phyloP scores from a whole-genome alignment of 2,888 invertebrate genomes.

The Caenorhabditis sinica region DNA sequence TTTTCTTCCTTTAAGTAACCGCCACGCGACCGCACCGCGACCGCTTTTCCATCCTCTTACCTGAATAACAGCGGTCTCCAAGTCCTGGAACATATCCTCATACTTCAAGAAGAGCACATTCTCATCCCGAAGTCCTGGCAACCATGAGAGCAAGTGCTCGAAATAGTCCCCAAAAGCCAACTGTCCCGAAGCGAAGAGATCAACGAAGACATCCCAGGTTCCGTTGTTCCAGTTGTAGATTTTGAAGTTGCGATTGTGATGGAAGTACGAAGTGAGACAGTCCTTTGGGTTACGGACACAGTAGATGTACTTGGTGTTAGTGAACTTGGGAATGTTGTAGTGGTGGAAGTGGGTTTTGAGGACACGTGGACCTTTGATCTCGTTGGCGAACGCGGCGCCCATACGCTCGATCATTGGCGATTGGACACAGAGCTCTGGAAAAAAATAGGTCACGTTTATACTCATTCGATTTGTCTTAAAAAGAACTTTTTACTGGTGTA shows the following conservation, averaged over 20 bases:
- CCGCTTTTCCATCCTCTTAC: too few species aligned
- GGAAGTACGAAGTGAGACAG: constrained; percentile 77
- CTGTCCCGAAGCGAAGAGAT: constrained; percentile 78
- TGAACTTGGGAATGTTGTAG: constrained; percentile 79
- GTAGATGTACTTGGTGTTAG: constrained; percentile 82
- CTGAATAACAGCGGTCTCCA: constrained; percentile 73
- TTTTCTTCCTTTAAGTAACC: too few species aligned
- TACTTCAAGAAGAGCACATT: constrained; percentile 82
- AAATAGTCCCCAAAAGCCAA: constrained; percentile 83
- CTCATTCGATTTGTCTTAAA: too few species aligned
- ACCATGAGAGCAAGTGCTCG: constrained; percentile 79
- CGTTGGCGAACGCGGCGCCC: constrained; percentile 80
- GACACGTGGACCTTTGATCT: constrained; percentile 78
- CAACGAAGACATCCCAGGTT: constrained; percentile 80
- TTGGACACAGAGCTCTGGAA: constrained; percentile 80
- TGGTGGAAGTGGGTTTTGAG: constrained; percentile 82
- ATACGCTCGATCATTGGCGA: constrained; percentile 83
- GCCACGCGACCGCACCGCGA: too few species aligned
- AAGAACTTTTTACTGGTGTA: too few species aligned
- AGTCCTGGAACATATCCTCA: constrained; percentile 80
- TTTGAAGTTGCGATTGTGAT: constrained; percentile 82
- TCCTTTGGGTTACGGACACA: constrained; percentile 83
- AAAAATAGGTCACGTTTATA: constrained; percentile 3
- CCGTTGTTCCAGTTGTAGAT: constrained; percentile 81
- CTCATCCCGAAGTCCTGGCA: constrained; percentile 75